A percentile compares a stretch with the other conserved stretches of the same genome.
Conservation (phyloP, 2,113 vertebrate species). For the Nymphicus hollandicus region DNA sequence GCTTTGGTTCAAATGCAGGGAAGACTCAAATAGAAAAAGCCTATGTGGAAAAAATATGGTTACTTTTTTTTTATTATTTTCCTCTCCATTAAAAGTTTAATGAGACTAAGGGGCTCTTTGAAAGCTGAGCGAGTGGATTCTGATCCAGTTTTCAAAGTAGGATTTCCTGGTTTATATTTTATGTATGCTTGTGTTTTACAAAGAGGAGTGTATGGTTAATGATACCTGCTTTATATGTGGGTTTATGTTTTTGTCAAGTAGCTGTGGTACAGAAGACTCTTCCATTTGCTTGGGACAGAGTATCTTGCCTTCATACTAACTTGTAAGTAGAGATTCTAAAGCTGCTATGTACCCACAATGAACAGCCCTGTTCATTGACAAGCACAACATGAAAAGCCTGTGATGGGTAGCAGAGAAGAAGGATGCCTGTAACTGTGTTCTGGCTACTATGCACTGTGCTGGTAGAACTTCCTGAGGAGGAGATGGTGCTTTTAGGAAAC, state of each 20-base stretch:
- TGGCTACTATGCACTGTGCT: accelerated
- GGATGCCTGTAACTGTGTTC: not conserved
- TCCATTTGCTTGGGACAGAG: not conserved
- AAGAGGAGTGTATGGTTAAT: not conserved
- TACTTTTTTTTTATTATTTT: not conserved
- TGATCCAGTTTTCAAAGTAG: not conserved
- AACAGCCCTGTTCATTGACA: not conserved
- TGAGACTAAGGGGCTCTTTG: not conserved
- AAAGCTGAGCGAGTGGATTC: not conserved
- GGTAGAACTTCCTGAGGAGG: not conserved
- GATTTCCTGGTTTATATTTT: not conserved
- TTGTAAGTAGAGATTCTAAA: not conserved
- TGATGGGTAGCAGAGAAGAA: not conserved
- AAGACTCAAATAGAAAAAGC: not conserved
- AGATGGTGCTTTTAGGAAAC: not conserved
- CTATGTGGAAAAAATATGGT: not conserved
- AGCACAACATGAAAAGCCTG: not conserved
- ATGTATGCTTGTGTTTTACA: not conserved
- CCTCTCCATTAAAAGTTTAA: not conserved
- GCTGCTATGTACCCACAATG: accelerated
- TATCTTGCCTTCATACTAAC: not conserved
- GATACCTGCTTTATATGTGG: not conserved
- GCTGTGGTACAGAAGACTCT: not conserved
- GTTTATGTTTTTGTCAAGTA: not conserved
- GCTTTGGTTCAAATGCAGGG: not conserved